phyloP scores from a whole-genome alignment of 1,140 invertebrate species.

The Bombus picipes region DNA sequence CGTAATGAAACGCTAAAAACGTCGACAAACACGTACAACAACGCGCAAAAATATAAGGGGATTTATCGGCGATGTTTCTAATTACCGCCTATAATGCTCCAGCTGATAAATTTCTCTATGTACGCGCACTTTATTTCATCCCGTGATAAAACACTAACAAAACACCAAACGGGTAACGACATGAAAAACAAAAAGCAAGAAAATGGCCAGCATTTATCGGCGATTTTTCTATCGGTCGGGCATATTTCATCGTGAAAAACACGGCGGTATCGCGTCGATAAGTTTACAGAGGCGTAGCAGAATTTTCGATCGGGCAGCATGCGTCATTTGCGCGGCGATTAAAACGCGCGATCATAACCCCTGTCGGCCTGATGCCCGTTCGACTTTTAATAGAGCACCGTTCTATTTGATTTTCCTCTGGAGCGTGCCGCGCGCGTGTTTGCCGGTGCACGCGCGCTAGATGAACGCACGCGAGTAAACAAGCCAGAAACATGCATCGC shows the following conservation, averaged over 20 bases:
- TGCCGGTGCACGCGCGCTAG: not conserved
- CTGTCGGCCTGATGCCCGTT: constrained; percentile 59
- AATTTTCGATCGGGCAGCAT: constrained; percentile 5
- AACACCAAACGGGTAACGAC: not conserved
- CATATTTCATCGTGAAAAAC: not conserved
- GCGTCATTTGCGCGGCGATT: constrained; percentile 54
- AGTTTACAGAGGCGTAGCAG: constrained; percentile 12
- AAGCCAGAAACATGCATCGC: too few relatives aligned
- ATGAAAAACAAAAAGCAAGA: not conserved
- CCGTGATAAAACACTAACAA: not conserved
- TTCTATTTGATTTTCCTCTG: constrained; percentile 70
- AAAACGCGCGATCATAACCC: constrained; percentile 70
- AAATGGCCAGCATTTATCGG: not conserved
- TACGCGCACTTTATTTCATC: not conserved
- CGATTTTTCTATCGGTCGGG: not conserved
- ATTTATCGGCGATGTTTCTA: too few relatives aligned
- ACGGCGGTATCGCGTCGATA: not conserved
- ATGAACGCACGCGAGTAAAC: constrained; percentile 23
- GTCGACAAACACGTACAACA: too few relatives aligned
- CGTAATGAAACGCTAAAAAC: not conserved
- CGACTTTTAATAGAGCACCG: constrained; percentile 71
- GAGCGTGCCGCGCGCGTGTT: not conserved
- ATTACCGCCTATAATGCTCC: too few relatives aligned
- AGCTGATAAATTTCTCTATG: too few relatives aligned
- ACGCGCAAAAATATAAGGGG: too few relatives aligned